Evolutionary conservation across 2,797 vertebrate species (phyloP).

Genomic region (Calcarius lapponicus): DNA sequence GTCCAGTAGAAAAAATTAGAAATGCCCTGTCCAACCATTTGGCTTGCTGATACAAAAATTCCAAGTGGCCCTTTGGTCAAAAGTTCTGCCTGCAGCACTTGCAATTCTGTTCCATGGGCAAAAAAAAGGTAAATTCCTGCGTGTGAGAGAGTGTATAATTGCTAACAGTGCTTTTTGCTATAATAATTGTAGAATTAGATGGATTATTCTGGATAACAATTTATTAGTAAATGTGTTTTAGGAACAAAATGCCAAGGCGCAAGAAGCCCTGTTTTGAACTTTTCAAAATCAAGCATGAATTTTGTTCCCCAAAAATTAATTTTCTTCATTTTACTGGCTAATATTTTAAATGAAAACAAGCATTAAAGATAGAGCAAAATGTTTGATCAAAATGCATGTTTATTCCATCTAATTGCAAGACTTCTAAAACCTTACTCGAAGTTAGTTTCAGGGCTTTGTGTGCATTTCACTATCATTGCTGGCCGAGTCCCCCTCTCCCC

Average conservation of each 20-base stretch:
- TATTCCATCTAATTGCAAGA: neutral
- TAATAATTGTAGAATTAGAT: neutral
- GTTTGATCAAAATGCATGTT: neutral
- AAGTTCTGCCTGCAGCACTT: neutral
- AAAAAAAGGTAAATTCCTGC: neutral
- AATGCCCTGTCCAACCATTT: neutral
- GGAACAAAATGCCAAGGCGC: neutral
- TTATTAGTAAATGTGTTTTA: neutral
- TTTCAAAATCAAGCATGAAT: neutral
- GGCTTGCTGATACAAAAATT: neutral
- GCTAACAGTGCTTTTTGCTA: neutral
- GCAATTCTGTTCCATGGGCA: neutral
- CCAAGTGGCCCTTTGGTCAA: neutral
- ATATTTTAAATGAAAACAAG: neutral
- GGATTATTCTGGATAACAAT: neutral
- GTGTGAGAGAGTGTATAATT: neutral
- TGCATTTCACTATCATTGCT: neutral
- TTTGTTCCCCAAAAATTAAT: neutral
- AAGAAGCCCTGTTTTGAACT: neutral
- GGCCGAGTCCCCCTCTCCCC: neutral
- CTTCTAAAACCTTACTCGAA: neutral
- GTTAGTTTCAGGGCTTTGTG: neutral
- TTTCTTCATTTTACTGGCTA: neutral
- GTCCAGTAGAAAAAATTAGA: neutral
- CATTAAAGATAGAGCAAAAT: neutral